Evolutionary conservation across 92 coral and sea anemone genomes (phyloP).

Genomic region (Zoanthus gigantus): DNA sequence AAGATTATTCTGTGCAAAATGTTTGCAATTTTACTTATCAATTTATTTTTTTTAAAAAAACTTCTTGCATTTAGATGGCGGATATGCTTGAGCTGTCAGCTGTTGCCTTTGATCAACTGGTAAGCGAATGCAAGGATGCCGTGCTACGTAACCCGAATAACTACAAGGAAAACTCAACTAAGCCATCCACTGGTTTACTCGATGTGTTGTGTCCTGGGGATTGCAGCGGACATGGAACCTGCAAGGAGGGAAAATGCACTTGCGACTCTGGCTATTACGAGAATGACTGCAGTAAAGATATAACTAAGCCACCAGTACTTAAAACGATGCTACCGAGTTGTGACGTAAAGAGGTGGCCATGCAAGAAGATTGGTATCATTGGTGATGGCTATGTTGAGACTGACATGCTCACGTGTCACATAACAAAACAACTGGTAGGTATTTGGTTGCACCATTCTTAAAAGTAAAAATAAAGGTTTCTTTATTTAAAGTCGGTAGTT

Average conservation of each 20-base stretch:
- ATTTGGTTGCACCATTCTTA: too few species aligned
- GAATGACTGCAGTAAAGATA: slow-evolving; percentile 48
- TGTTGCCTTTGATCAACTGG: not conserved
- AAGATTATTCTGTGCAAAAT: not conserved
- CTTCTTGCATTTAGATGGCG: not conserved
- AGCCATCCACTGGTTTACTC: slow-evolving; percentile 1
- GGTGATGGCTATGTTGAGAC: slow-evolving; percentile 32
- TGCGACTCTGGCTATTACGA: slow-evolving; percentile 24
- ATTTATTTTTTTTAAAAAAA: not conserved
- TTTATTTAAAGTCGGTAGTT: too few species aligned
- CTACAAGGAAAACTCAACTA: slow-evolving; percentile 11
- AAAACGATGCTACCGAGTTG: not conserved
- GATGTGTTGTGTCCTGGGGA: slow-evolving; percentile 21
- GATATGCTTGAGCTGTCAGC: not conserved
- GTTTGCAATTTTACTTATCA: not conserved
- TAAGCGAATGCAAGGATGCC: slow-evolving; percentile 1
- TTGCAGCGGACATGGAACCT: slow-evolving; percentile 36
- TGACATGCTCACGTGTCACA: slow-evolving; percentile 23
- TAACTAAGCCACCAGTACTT: slow-evolving; percentile 17
- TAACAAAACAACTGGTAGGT: slow-evolving; percentile 3
- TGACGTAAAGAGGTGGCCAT: slow-evolving; percentile 32
- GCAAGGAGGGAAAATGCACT: slow-evolving; percentile 13
- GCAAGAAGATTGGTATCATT: slow-evolving; percentile 27
- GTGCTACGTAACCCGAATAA: slow-evolving; percentile 27
- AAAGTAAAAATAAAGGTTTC: too few species aligned